Evolutionary conservation across 2,888 invertebrate species (phyloP).

Genomic region (Iselma pallidipennis): DNA sequence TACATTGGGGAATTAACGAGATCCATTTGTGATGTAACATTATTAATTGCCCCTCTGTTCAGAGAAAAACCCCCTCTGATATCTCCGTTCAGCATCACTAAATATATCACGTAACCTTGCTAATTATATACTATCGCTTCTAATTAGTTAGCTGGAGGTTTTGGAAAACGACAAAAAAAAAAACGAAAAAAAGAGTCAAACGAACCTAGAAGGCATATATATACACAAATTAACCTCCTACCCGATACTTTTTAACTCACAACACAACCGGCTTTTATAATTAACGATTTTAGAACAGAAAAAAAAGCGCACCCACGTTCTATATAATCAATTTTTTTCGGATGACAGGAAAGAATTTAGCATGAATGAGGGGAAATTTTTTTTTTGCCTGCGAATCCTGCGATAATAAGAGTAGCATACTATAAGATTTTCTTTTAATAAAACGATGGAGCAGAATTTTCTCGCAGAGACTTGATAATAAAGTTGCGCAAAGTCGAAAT

Average conservation of each 20-base stretch:
- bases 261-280: not conserved
- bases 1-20: constrained; percentile 25
- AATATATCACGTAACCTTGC: constrained; percentile 13
- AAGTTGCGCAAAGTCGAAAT: too few species aligned
- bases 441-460: not conserved
- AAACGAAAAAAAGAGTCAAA: too few species aligned
- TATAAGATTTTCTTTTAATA: not conserved
- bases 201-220: too few species aligned
- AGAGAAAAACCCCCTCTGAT: not conserved
- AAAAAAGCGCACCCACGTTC: not conserved
- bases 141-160: constrained; percentile 11
- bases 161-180: not conserved
- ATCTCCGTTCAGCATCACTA: not conserved
- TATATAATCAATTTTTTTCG: not conserved
- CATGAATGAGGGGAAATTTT: too few species aligned
- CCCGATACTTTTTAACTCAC: too few species aligned
- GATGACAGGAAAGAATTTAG: not conserved
- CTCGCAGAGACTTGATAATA: not conserved
- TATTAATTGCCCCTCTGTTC: constrained; percentile 7
- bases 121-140: constrained; percentile 22
- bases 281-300: not conserved
- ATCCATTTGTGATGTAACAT: constrained; percentile 17
- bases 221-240: too few species aligned
- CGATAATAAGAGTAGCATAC: not conserved
- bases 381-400: too few species aligned